Base-by-base conservation (phyloP, 2,797 vertebrate genomes). In the Hyperoplus lanceolatus region DNA sequence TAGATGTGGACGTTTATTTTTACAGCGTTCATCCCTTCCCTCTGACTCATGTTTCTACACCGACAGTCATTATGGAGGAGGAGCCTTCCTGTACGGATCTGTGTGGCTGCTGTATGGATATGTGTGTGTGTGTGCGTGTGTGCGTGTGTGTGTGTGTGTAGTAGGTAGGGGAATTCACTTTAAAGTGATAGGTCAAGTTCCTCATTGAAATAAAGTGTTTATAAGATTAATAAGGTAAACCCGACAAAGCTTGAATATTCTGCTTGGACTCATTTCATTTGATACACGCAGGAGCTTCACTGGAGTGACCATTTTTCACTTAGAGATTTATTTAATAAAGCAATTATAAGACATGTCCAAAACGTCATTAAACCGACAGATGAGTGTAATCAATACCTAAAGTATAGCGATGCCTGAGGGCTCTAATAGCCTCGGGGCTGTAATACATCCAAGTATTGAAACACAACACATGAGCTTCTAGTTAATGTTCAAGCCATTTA, bases 41-140 rank as follows among this genome's bases (percentile, higher is more conserved):
- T 21, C 75, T 75, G 82, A 83, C 81, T 89, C 80, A 14, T 65
- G 72, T 90, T 86, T 87, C 80, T 65, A 51, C 74, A 43, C 59
- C 36, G 69, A 54, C 73, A 43, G 73, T 75, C 79, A 64, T 79
- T 80, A 83, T 50, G 60, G 70, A 81, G 60, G 70, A 81, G 45
- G 48, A 82, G 80, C 18, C 76, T 70, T 81, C 79, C 70, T 77
- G 79, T 74, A 50, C 45, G 69, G 59, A 81, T 75, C 77, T 70
- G 76, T 4, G 78, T 79, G 76, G 67, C 56, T 73, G 46, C 54
- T 73, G 64, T 45, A 51, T 48, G 50, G 21, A 73, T 53, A 38
- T 70, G 58, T 79, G 48, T 56, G 39, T 60, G 38, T 55, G 56
- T 73, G 6, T 53, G 57, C 3, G 29, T 29, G 29, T 73, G 8